Conservation (phyloP, 2,888 invertebrate genomes). For the Cheilosia pagana region DNA sequence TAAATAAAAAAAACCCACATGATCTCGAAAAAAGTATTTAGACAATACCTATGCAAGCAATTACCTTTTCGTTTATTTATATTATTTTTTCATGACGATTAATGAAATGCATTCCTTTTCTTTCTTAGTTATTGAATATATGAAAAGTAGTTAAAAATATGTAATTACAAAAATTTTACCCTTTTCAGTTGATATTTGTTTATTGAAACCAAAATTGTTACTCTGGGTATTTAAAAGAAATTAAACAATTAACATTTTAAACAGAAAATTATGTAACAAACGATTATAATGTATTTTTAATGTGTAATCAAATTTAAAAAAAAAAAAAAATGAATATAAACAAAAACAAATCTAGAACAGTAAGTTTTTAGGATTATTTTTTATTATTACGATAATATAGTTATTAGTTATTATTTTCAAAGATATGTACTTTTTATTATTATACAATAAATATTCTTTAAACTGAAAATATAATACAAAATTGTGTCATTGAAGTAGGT, state of each 20-base stretch:
- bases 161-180: not conserved
- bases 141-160: not conserved
- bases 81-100: not conserved
- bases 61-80: not conserved
- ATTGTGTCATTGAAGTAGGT: not conserved
- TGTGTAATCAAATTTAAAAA: slow-evolving; percentile 60
- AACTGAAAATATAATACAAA: slow-evolving; percentile 35
- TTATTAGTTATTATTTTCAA: slow-evolving; percentile 67
- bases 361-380: slow-evolving; percentile 63
- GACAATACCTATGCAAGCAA: slow-evolving; percentile 1
- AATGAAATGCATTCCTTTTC: slow-evolving; percentile 51
- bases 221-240: slow-evolving; percentile 43
- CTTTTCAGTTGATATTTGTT: slow-evolving; percentile 3
- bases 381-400: slow-evolving; percentile 56
- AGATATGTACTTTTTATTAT: slow-evolving; percentile 68
- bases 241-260: slow-evolving; percentile 38
- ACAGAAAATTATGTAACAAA: slow-evolving; percentile 40
- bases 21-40: too few species aligned
- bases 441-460: slow-evolving; percentile 71
- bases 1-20: not conserved
- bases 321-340: slow-evolving; percentile 31
- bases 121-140: slow-evolving; percentile 60
- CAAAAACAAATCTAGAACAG: slow-evolving; percentile 36
- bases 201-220: slow-evolving; percentile 20
- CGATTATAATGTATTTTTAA: slow-evolving; percentile 58